phyloP scores from a whole-genome alignment of 2,113 vertebrate species.

The Chloroceryle aenea region DNA sequence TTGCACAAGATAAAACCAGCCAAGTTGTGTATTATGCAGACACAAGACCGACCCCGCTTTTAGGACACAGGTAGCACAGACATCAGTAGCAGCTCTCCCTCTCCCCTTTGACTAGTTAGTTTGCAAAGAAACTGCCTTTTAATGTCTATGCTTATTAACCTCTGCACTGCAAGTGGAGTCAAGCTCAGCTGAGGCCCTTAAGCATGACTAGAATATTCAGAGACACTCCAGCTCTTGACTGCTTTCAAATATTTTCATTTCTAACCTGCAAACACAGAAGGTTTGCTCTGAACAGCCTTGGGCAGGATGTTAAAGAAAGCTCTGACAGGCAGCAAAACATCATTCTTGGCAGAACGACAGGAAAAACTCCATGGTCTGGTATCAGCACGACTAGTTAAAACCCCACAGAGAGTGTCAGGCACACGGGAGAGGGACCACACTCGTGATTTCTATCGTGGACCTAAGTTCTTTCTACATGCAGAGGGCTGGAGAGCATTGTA shows the following conservation, averaged over 20 bases:
- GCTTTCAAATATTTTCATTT: background rate
- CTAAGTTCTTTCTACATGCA: background rate
- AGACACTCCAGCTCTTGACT: background rate
- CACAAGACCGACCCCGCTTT: background rate
- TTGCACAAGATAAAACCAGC: background rate
- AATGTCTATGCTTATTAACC: background rate
- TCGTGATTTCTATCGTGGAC: background rate
- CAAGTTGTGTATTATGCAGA: background rate
- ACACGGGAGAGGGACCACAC: fast-evolving
- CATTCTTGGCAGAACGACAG: background rate
- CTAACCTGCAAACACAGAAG: background rate
- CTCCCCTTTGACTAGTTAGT: background rate
- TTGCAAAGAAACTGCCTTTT: background rate
- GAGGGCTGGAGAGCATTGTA: background rate
- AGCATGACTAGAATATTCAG: background rate
- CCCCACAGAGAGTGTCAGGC: fast-evolving
- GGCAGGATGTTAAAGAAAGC: background rate
- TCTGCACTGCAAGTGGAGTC: background rate
- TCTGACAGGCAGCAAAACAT: background rate
- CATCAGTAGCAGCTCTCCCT: background rate
- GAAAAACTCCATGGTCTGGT: background rate
- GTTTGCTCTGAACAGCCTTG: background rate
- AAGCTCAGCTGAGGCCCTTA: background rate
- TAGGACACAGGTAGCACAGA: background rate
- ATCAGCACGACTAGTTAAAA: background rate